Percentiles rank a stretch among this genome's conserved stretches.
phyloP scores from a whole-genome alignment of 2,888 invertebrate species.

The Amiota communis region DNA sequence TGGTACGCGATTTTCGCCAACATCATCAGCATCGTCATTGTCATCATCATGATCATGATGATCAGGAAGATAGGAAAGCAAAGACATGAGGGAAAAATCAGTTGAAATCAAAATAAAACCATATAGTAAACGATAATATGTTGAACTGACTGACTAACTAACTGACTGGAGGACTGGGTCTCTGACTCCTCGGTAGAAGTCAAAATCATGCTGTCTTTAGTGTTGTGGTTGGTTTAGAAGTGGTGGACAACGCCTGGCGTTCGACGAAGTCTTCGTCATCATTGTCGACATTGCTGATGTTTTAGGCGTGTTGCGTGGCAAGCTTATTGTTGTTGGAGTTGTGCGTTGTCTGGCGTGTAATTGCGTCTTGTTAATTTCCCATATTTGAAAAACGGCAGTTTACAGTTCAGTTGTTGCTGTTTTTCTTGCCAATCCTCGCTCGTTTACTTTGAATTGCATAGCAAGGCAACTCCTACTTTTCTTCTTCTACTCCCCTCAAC shows the following conservation, averaged over 20 bases:
- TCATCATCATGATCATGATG: conserved; percentile 4
- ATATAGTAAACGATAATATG: conserved; percentile 64
- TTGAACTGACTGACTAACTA: conserved; percentile 2
- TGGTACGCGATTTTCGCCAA: conserved; percentile 51
- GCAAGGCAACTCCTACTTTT: neutral
- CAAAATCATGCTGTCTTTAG: no score
- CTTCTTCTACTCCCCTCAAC: neutral
- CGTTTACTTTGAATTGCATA: neutral
- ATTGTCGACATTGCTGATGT: conserved; percentile 24
- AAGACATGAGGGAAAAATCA: conserved; percentile 36
- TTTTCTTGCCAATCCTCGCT: neutral
- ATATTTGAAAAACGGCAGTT: conserved; percentile 66
- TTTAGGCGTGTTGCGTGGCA: conserved; percentile 61
- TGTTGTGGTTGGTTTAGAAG: no score
- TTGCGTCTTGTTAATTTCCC: conserved; percentile 68
- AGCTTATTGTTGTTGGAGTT: conserved; percentile 45
- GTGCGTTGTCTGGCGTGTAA: conserved; percentile 57
- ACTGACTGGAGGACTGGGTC: neutral
- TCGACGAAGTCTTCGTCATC: conserved; percentile 18
- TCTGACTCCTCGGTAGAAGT: no score
- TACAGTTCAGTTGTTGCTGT: conserved; percentile 51
- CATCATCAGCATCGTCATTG: conserved; percentile 34
- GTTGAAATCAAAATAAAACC: conserved; percentile 62
- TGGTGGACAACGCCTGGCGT: conserved; percentile 33
- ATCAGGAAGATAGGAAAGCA: conserved; percentile 7